These are phyloP conservation scores for Andrena praecox DNA, from an alignment of 2,888 invertebrate genomes.

Conservation along the genomic window DNA sequence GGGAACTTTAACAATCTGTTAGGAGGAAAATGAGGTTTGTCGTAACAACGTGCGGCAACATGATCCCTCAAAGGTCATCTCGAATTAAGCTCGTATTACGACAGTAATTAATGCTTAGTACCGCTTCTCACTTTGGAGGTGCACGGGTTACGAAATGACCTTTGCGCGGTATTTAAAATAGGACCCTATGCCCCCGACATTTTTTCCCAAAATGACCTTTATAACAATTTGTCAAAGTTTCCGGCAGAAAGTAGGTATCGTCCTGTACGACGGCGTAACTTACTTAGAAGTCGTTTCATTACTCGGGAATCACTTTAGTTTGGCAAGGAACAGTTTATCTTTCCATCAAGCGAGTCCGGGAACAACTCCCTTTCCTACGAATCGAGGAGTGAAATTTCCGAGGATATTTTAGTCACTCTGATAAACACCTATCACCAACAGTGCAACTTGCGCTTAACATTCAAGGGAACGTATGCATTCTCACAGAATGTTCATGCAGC, in stretches of 20 bases:
- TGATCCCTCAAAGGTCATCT: background rate
- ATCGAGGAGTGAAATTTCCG: background rate
- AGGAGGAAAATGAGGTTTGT: background rate
- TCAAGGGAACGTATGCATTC: background rate
- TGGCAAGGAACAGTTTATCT: background rate
- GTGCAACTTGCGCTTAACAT: too few relatives aligned
- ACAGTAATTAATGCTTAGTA: background rate
- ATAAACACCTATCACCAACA: background rate
- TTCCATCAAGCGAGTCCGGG: background rate
- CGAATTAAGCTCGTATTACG: background rate
- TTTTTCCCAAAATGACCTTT: background rate
- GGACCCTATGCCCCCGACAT: background rate
- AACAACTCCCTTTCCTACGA: background rate
- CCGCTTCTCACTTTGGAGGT: background rate
- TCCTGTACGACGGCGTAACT: background rate
- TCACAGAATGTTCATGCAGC: background rate
- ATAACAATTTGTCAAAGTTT: background rate
- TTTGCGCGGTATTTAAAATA: background rate
- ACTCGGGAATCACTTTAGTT: background rate
- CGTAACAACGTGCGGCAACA: background rate
- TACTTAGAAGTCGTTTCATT: background rate
- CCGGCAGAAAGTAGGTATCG: background rate
- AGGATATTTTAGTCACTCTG: conserved; percentile 3
- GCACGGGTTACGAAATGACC: background rate
- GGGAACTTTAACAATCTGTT: background rate